Evolutionary conservation across 2,888 invertebrate species (phyloP).

Genomic region (Oscheius sp.): DNA sequence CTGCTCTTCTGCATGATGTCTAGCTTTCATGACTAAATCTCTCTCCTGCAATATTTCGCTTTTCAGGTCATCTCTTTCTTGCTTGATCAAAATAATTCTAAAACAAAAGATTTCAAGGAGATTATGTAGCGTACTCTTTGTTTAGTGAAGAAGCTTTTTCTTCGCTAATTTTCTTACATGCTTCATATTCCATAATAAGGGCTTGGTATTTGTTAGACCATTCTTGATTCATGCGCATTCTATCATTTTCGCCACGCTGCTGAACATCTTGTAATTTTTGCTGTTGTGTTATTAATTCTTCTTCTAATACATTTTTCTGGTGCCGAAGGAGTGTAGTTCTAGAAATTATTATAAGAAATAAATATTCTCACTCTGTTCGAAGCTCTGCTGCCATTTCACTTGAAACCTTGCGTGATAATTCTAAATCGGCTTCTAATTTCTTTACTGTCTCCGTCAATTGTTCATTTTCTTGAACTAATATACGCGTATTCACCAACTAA

Average conservation of each 20-base stretch:
- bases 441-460: conserved; percentile 30
- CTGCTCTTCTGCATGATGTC: conserved; percentile 35
- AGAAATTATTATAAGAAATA: background rate
- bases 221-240: background rate
- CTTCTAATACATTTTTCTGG: conserved; percentile 17
- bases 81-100: conserved; percentile 12
- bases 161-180: background rate
- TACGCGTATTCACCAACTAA: conserved; percentile 41
- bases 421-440: conserved; percentile 18
- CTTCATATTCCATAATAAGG: conserved; percentile 1
- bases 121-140: background rate
- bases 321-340: conserved; percentile 1
- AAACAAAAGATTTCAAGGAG: background rate
- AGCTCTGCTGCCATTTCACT: conserved; percentile 6
- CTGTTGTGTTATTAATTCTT: background rate
- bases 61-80: conserved; percentile 43
- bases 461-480: conserved; percentile 41
- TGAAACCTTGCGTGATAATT: conserved; percentile 4
- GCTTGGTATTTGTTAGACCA: conserved; percentile 5
- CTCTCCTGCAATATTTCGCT: conserved; percentile 36
- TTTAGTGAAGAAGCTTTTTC: background rate
- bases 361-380: conserved; percentile 28
- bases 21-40: conserved; percentile 23
- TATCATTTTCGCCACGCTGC: background rate
- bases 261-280: background rate